Base-by-base conservation (phyloP, 2,888 invertebrate genomes). In the Brenthis hecate region DNA sequence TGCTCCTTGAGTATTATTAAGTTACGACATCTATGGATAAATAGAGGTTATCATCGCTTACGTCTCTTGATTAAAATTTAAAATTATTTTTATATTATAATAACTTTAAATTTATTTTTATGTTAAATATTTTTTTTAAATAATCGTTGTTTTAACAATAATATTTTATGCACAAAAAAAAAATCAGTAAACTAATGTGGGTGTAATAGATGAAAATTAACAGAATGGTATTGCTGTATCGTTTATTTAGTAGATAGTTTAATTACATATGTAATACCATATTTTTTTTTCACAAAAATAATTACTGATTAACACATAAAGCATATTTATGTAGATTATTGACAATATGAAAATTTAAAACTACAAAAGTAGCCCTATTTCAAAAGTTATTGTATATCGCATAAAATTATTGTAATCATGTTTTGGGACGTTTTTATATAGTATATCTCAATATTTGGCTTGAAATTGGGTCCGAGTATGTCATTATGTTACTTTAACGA, bases 21-120 rank as follows among this genome's bases (percentile, higher is more conserved):
- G 67, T 78, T 78, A 73, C 68, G 77, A 76, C 71, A 72, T 75
- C 68, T 69, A 76, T 83, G 79, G 78, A 83, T 80, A 80, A 81
- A 77, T 71, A 66, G 47, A 43, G 13, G 6, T 65, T 69, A 62
- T 72, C 58, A 71, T 73, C 65, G 62, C 71, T 69, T 65, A 16
- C 67, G 57, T 16, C 32, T 62, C 54, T 64, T 50, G 50, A 67
- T 67, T 67, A 53, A 28, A 48, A 70, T 54, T 60, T n/a, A 14
- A 53, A 60, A 71, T 54, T 54, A 28, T 36, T 63, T 63, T 58
- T 14, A 43, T 23, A 66, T 57, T 32, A 51, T 6, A 11, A 16
- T 69, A 47, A 36, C 6, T 6, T 36, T 36, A 36, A 5, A 36
- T 36, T 36, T 6, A 36, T 36, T 36, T 28, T 28, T 28, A 28